Conservation (phyloP, 2,888 invertebrate species). For the Macrophya alboannulata region DNA sequence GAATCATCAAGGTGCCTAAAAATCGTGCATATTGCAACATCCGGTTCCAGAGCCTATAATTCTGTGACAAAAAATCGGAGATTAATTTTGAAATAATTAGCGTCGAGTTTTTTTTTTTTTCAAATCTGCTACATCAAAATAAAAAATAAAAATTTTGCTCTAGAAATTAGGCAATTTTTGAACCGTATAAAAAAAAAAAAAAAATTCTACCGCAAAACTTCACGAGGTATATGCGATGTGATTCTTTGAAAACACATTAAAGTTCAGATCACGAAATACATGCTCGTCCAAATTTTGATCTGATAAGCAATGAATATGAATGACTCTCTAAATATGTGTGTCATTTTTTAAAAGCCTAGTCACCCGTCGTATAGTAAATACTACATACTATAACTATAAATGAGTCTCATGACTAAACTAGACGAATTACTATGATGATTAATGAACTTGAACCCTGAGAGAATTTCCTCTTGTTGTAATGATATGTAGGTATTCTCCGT, state of each 20-base stretch:
- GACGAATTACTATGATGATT: background rate
- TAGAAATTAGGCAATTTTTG: no score
- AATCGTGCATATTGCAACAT: background rate
- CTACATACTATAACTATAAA: background rate
- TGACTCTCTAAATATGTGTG: background rate
- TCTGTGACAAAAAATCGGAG: background rate
- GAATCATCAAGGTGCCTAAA: background rate
- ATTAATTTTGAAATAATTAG: background rate
- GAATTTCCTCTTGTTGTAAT: background rate
- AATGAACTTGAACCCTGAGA: conserved; percentile 5
- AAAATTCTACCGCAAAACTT: no score
- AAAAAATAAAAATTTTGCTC: no score
- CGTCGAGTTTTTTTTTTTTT: no score
- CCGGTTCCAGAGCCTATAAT: background rate
- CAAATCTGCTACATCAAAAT: no score
- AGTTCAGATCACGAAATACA: no score
- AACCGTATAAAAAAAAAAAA: no score
- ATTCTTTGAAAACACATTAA: no score
- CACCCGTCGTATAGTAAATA: background rate
- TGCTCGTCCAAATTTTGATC: background rate
- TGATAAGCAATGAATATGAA: background rate
- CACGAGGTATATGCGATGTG: no score
- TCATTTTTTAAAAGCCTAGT: background rate
- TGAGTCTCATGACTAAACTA: background rate
- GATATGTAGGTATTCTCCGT: background rate